Conservation (phyloP, 2,797 vertebrate genomes). For the Phalanger gymnotis region DNA sequence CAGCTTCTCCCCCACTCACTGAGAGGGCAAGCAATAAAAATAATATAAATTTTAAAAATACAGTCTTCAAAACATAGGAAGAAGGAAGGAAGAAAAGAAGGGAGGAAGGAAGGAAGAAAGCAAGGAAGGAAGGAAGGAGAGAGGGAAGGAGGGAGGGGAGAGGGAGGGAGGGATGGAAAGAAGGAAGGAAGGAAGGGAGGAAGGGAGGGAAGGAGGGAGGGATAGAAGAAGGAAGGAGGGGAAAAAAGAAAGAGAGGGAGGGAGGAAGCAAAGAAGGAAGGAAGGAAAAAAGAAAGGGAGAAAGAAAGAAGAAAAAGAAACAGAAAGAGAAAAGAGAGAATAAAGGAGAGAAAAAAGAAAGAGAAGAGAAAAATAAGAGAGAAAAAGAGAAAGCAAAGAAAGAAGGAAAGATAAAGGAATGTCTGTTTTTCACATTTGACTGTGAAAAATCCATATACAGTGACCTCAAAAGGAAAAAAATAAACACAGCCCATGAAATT, state of each 20-base stretch:
- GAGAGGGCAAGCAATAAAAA: neutral
- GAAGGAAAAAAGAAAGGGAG: neutral
- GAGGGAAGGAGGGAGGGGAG: too few species aligned
- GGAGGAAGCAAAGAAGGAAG: slow-evolving; percentile 20
- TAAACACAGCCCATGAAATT: slow-evolving; percentile 78
- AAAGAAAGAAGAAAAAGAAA: too few species aligned
- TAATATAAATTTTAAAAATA: slow-evolving; percentile 16
- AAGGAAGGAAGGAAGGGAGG: slow-evolving; percentile 50
- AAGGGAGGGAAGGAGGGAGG: neutral
- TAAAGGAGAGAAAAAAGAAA: neutral
- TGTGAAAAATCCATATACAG: slow-evolving; percentile 76
- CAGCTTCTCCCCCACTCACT: neutral
- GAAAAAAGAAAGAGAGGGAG: too few species aligned
- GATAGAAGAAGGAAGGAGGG: too few species aligned
- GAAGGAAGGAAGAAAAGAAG: slow-evolving; percentile 47
- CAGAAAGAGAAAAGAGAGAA: neutral
- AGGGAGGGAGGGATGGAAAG: too few species aligned
- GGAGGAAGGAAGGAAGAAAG: slow-evolving; percentile 1
- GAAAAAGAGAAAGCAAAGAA: neutral
- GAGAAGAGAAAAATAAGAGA: neutral
- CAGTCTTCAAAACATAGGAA: slow-evolving; percentile 77
- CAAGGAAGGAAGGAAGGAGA: too few species aligned
- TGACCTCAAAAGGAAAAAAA: slow-evolving; percentile 80
- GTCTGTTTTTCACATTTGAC: slow-evolving; percentile 75
- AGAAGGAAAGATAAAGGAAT: slow-evolving; percentile 58